Percentiles rank a stretch among this genome's conserved stretches.
phyloP scores from a whole-genome alignment of 1,140 invertebrate species.

The Eupristina koningsbergeri region DNA sequence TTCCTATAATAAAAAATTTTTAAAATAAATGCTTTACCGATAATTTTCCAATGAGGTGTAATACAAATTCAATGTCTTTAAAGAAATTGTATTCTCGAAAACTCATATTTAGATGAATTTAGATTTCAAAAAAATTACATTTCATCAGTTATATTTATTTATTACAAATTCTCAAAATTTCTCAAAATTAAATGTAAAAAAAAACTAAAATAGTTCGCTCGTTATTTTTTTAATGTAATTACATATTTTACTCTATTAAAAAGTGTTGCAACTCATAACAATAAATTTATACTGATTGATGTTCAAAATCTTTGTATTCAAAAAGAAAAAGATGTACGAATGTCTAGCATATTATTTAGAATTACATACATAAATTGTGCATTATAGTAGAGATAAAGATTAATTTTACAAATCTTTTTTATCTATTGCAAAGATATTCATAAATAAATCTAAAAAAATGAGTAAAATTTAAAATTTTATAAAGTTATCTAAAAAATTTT shows the following conservation, averaged over 20 bases:
- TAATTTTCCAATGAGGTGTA: too few species aligned
- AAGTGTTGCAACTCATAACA: neutral
- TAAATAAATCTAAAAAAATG: neutral
- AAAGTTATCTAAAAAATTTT: neutral
- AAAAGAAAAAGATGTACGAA: neutral
- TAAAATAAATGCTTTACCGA: too few species aligned
- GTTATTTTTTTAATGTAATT: constrained; percentile 17
- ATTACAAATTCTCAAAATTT: neutral
- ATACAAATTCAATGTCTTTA: too few species aligned
- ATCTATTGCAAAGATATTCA: neutral
- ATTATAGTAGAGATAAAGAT: neutral
- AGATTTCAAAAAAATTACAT: neutral
- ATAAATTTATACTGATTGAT: neutral
- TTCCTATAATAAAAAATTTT: too few species aligned
- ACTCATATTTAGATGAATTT: too few species aligned
- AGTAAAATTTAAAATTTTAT: neutral
- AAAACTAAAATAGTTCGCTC: neutral
- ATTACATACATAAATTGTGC: neutral
- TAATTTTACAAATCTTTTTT: neutral
- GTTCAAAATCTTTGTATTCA: neutral
- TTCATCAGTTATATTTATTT: neutral
- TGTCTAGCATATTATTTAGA: constrained; percentile 5
- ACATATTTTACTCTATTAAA: neutral
- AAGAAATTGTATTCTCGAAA: too few species aligned
- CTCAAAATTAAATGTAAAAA: neutral